Conservation (phyloP, 35 echinoderm and acorn worm genomes). For the Lytechinus variegatus region DNA sequence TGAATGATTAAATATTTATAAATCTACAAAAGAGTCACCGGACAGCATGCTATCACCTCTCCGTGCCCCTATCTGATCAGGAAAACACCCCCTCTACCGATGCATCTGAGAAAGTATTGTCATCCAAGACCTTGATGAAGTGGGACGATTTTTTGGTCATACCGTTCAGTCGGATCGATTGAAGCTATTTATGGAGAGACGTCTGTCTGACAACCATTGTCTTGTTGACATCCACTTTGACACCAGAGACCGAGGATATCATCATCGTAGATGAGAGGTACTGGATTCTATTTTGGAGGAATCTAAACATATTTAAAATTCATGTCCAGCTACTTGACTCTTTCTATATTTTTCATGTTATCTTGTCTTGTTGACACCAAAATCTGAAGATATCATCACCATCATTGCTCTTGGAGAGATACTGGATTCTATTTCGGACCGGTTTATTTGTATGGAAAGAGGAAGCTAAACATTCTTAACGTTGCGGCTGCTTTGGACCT, state of each 20-base stretch:
- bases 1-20: too few relatives aligned
- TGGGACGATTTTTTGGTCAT: not conserved
- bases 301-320: not conserved
- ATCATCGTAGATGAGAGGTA: not conserved
- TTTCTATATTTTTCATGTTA: not conserved
- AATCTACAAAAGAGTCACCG: not conserved
- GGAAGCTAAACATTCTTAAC: too few relatives aligned
- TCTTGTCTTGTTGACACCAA: not conserved
- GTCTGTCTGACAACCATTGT: conserved; percentile 1
- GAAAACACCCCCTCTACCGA: not conserved
- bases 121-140: not conserved
- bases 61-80: not conserved
- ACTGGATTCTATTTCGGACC: too few relatives aligned
- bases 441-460: too few relatives aligned
- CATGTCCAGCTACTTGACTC: not conserved
- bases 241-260: not conserved
- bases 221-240: conserved; percentile 1
- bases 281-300: not conserved
- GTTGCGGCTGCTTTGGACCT: too few relatives aligned
- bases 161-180: not conserved
- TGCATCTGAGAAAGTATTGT: not conserved
- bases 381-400: too few relatives aligned
- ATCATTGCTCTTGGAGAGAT: too few relatives aligned
- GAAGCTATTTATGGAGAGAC: not conserved
- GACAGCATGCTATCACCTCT: not conserved